Base-by-base conservation (phyloP, 2,888 invertebrate genomes). In the Lycia hirtaria region DNA sequence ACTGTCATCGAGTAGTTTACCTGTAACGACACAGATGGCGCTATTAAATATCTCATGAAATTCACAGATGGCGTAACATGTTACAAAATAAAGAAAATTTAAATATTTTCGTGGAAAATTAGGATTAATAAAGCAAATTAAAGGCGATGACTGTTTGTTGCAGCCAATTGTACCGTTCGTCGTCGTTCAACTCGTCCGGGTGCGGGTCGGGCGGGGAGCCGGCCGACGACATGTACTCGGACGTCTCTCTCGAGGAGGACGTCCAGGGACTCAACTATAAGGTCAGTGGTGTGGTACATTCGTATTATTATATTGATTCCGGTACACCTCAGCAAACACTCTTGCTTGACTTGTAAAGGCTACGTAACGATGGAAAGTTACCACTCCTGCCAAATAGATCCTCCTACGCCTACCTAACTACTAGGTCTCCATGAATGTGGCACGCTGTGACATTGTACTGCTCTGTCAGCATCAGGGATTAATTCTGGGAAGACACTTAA, bases 141-240 rank as follows among this genome's bases (percentile, higher is more conserved):
- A 58, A 41, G 37, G 52, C 17, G 20, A 47, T 60, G 50, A n/a
- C 60, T 65, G 66, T 69, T 84, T 80, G 82, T 83, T 95, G 65
- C 93, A 97, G 97, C 92, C 97, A 97, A 93, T 94, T 97, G 78
- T 97, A 97, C 93, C 95, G 97, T 85, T 97, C 97, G 84, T 97
- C 97, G 82, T 97, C 97, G 90, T 97, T 97, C 92, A 97, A 97
- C 93, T 97, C 97, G 74, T 97, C 97, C 59, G 97, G 97, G 69
- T 95, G 97, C 85, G 97, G 97, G 82, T 97, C 97, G 71, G 97
- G 95, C 80, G 97, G 97, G 88, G 97, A 97, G 90, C 96, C 96
- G 78, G 96, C 96, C 55, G 98, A 98, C 94, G 98, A 98, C 91
- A 97, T 98, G 95, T 97, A 97, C 93, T 97, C 97, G 68, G 98